Percentiles rank a stretch among this genome's conserved stretches.
Evolutionary conservation across 1,140 invertebrate species (phyloP).

Genomic region (Arctopsyche grandis): DNA sequence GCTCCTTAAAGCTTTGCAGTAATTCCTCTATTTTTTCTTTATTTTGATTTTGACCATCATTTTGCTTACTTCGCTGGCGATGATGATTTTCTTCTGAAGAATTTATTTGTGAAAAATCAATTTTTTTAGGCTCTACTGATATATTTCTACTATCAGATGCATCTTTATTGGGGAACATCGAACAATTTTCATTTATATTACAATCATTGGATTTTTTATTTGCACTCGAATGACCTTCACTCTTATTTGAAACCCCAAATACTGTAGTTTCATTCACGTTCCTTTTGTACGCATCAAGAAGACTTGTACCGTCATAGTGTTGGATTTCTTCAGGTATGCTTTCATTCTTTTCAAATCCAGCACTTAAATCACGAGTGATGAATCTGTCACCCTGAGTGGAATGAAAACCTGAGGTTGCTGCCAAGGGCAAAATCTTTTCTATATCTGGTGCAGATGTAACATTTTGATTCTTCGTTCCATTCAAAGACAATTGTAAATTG

Average conservation of each 20-base stretch:
- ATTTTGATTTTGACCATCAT: conserved; percentile 38
- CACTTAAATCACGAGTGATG: conserved; percentile 20
- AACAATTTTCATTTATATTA: conserved; percentile 60
- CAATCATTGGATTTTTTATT: conserved; percentile 52
- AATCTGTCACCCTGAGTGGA: not conserved
- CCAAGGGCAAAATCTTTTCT: conserved; percentile 32
- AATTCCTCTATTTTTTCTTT: conserved; percentile 33
- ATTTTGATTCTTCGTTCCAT: conserved; percentile 48
- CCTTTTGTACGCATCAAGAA: conserved; percentile 58
- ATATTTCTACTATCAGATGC: conserved; percentile 59
- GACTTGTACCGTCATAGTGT: conserved; percentile 25
- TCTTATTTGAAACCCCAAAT: conserved; percentile 58
- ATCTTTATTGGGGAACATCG: conserved; percentile 64
- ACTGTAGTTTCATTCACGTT: conserved; percentile 65
- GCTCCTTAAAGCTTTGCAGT: conserved; percentile 41
- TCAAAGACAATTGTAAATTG: conserved; percentile 41
- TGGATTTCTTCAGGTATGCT: conserved; percentile 33
- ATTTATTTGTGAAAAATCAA: conserved; percentile 62
- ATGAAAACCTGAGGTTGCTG: conserved; percentile 28
- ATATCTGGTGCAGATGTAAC: conserved; percentile 37
- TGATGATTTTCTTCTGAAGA: conserved; percentile 48
- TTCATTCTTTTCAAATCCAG: conserved; percentile 29
- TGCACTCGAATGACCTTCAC: conserved; percentile 57
- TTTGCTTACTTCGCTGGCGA: not conserved
- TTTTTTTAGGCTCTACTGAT: conserved; percentile 63